Base-by-base conservation (phyloP, 2,113 vertebrate species). In the Notothenia rossii region DNA sequence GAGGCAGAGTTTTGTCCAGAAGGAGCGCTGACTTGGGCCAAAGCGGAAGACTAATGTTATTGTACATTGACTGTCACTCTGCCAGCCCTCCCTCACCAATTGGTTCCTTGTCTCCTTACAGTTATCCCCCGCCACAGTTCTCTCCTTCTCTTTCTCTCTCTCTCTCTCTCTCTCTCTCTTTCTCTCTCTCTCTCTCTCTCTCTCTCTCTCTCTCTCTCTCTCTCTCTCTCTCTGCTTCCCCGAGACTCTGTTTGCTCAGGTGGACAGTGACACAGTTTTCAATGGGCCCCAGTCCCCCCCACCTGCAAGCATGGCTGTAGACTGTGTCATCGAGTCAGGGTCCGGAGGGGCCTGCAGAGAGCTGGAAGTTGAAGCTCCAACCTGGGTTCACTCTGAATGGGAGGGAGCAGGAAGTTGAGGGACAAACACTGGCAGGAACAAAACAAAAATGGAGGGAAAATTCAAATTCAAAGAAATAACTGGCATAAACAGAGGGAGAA, bases 11-110 rank as follows among this genome's bases (percentile, higher is more conserved):
- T 88, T 90, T 94, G 95, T 97, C 96, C 96, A 97, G 95, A 95
- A 97, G 96, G 96, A 94, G 92, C 85, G 59, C 94, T 96, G 92
- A 95, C 95, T 95, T 91, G 95, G 96, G 95, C 97, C 96, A 88
- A 93, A 95, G 91, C 93, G 94, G 96, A 97, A 99, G 96, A 97
- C 97, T 97, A 96, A 97, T 98, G 97, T 98, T 98, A 97, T 97
- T 97, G 96, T 96, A 96, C 96, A 95, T 83, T 93, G 94, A 93
- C 95, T 95, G 94, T 97, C 96, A 94, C 92, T 89, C 94, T 96
- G 96, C 96, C 96, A 97, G 95, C 92, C 93, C 94, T 96, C 96
- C 96, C 95, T 97, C 95, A 93, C 87, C 90, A 94, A 94, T 97
- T 96, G 96, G 95, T 96, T 96, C 95, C 86, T 92, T 91, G 95